Base-by-base conservation (phyloP, 2,888 invertebrate species). In the Marronus borbonicus region DNA sequence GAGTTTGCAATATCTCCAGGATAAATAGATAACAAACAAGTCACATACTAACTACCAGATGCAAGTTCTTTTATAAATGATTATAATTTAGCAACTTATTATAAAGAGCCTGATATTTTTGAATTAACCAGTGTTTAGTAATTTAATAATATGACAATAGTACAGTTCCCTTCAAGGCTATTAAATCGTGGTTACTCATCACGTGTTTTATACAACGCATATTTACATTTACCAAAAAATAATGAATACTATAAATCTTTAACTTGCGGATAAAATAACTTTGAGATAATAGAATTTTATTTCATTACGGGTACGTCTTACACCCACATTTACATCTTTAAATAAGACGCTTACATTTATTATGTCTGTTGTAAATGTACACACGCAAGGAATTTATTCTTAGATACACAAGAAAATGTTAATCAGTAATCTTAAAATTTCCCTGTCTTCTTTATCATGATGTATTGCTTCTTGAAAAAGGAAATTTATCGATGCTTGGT, bases 361-460 rank as follows among this genome's bases (percentile, higher is more conserved):
- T 55, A 55, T 36, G 52, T 31, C 31, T 12, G 55, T 36, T 55
- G 17, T 36, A 31, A 17, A 36, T 55, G 36, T 17, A 36, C 28
- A 5, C 70, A 70, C 17, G 55, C 70, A 52, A 70, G 55, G 12
- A 55, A 55, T 55, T 55, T 70, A 70, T 55, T 70, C 55, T 55
- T 52, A 55, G 70, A 70, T 70, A 70, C 58, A 24, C n/a, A 52
- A 49, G 70, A 52, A 55, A 70, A 52, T 70, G 66, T 44, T 66
- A 66, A 66, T 66, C 20, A 49, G 66, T 49, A 20, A 44, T 70
- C n/a, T 55, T 55, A 55, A 52, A 70, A 70, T 24, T 66, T 24
- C 10, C 55, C 49, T 70, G 70, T 70, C 70, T 36, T 20, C 20
- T 55, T 70, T 70, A 70, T 70, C 70, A 36, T 55, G 70, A 70